Evolutionary conservation across 2,888 invertebrate genomes (phyloP).

Genomic region (Incurvaria masculella): DNA sequence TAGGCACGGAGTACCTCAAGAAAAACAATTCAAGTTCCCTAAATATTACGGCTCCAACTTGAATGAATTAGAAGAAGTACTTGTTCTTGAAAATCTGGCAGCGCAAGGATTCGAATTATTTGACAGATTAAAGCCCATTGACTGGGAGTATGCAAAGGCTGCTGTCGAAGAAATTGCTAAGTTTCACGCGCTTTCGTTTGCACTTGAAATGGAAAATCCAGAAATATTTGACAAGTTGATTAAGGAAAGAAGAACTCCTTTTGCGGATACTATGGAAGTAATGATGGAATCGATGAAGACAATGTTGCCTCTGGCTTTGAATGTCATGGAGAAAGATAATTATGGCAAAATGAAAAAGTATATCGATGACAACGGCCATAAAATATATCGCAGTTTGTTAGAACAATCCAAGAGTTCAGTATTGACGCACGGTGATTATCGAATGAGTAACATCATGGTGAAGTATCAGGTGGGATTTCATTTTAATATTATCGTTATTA

Average conservation of each 20-base stretch:
- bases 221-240: not conserved
- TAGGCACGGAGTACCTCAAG: conserved; percentile 7
- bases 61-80: conserved; percentile 16
- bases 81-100: conserved; percentile 23
- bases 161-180: conserved; percentile 23
- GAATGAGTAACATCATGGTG: conserved; percentile 5
- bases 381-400: not conserved
- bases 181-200: conserved; percentile 32
- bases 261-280: no score
- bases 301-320: not conserved
- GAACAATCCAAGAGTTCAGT: not conserved
- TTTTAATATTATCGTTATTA: no score
- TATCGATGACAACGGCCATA: not conserved
- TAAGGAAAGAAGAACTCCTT: not conserved
- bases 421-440: conserved; percentile 3
- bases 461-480: conserved; percentile 2
- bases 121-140: conserved; percentile 23
- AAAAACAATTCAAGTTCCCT: conserved; percentile 10
- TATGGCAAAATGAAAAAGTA: not conserved
- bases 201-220: conserved; percentile 13
- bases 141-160: conserved; percentile 22
- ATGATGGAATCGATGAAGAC: no score
- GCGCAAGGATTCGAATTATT: conserved; percentile 21
- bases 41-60: conserved; percentile 17
- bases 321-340: not conserved